These are phyloP conservation scores for Synergus itoensis DNA, from an alignment of 2,888 invertebrate genomes.

Conservation along the genomic window DNA sequence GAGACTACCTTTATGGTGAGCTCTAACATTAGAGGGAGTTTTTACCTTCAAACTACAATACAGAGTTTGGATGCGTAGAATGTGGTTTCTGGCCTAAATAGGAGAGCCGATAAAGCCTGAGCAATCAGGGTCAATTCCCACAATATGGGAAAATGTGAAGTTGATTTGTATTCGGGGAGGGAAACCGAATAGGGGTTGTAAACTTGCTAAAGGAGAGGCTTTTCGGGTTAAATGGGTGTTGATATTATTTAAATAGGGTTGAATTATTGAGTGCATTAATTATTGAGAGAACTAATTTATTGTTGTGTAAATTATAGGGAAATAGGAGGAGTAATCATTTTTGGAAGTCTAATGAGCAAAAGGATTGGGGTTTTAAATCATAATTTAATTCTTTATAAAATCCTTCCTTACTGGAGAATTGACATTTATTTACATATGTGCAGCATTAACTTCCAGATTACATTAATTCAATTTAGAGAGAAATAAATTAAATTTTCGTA, in stretches of 20 bases:
- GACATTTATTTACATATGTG: neutral
- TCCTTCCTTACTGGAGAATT: neutral
- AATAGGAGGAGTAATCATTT: neutral
- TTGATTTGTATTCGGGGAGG: neutral
- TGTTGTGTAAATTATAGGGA: too few species aligned
- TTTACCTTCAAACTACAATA: neutral
- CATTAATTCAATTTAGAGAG: neutral
- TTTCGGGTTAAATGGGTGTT: too few species aligned
- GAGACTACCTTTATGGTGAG: neutral
- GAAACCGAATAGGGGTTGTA: neutral
- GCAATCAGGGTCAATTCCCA: neutral
- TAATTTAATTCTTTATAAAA: too few species aligned
- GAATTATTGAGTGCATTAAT: neutral
- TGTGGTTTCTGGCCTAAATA: neutral
- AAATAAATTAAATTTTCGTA: neutral
- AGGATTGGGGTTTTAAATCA: too few species aligned
- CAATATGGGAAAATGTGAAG: neutral
- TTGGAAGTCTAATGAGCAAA: too few species aligned
- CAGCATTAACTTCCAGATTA: neutral
- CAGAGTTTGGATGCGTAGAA: neutral
- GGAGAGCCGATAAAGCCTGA: neutral
- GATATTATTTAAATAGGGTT: neutral
- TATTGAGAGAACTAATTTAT: neutral
- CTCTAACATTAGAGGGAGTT: neutral
- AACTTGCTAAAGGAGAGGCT: neutral